phyloP scores from a whole-genome alignment of 2,797 vertebrate species.

The Sebastolobus altivelis region DNA sequence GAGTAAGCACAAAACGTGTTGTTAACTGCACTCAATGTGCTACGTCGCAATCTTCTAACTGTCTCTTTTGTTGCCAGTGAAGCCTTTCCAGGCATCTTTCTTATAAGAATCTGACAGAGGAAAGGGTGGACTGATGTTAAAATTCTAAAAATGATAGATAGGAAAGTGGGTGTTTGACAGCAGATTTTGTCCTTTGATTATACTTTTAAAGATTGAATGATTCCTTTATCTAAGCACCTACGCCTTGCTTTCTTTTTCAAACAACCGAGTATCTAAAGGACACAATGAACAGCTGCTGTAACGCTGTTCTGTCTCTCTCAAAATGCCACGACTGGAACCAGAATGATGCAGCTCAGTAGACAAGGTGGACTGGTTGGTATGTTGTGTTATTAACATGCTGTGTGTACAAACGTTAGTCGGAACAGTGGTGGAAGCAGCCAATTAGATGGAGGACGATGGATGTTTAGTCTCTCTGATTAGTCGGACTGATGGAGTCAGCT shows the following conservation, averaged over 20 bases:
- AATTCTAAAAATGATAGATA: conserved; percentile 36
- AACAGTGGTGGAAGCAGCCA: conserved; percentile 61
- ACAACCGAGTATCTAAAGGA: conserved; percentile 10
- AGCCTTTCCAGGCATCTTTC: conserved; percentile 14
- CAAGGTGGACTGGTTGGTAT: conserved; percentile 37
- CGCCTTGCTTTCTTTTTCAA: conserved; percentile 24
- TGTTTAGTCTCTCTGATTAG: conserved; percentile 61
- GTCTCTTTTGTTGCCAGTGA: conserved; percentile 34
- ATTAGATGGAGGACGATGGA: conserved; percentile 67
- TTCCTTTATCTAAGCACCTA: conserved; percentile 33
- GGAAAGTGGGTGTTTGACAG: conserved; percentile 39
- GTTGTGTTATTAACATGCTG: conserved; percentile 59
- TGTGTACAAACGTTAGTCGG: conserved; percentile 58
- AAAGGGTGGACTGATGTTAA: conserved; percentile 45
- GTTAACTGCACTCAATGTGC: conserved; percentile 32
- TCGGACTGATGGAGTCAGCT: conserved; percentile 49
- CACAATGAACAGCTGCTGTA: not conserved
- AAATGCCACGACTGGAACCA: conserved; percentile 32
- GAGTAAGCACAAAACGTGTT: conserved; percentile 11
- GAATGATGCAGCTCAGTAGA: conserved; percentile 43
- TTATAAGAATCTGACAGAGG: conserved; percentile 16
- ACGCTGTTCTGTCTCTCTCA: conserved; percentile 20
- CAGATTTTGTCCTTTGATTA: conserved; percentile 39
- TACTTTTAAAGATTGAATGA: conserved; percentile 12
- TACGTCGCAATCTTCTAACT: conserved; percentile 18